phyloP scores from a whole-genome alignment of 2,797 vertebrate genomes.

The Helicolenus hilgendorfi region DNA sequence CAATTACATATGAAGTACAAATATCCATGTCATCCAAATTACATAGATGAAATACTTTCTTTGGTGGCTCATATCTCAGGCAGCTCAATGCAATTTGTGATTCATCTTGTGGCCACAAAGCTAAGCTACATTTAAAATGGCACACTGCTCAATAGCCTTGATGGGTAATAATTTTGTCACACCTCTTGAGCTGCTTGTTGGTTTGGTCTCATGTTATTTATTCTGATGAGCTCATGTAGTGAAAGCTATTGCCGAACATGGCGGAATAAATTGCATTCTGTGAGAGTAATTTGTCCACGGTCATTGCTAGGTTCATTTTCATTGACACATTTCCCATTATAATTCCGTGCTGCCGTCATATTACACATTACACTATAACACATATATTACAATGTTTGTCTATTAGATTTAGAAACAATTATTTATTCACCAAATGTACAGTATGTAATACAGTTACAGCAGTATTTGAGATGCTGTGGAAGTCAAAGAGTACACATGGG shows the following conservation, averaged over 20 bases:
- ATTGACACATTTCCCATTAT: constrained; percentile 31
- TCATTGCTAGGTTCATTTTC: constrained; percentile 26
- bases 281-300: constrained; percentile 30
- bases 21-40: background rate
- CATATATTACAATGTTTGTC: background rate
- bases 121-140: constrained; percentile 9
- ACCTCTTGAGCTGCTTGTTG: constrained; percentile 23
- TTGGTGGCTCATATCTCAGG: background rate
- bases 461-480: background rate
- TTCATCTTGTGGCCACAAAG: constrained; percentile 23
- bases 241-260: constrained; percentile 27
- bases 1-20: background rate
- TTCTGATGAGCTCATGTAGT: constrained; percentile 41
- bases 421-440: background rate
- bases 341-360: background rate
- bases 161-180: constrained; percentile 15
- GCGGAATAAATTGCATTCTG: constrained; percentile 50
- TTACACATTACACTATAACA: background rate
- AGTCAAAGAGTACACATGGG: background rate
- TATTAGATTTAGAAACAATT: background rate
- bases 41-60: background rate
- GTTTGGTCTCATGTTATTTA: constrained; percentile 33
- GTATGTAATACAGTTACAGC: background rate
- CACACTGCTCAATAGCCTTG: background rate
- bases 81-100: constrained; percentile 2